These are phyloP conservation scores for Scylla paramamosain DNA, from an alignment of 1,140 invertebrate species.

Conservation along the genomic window DNA sequence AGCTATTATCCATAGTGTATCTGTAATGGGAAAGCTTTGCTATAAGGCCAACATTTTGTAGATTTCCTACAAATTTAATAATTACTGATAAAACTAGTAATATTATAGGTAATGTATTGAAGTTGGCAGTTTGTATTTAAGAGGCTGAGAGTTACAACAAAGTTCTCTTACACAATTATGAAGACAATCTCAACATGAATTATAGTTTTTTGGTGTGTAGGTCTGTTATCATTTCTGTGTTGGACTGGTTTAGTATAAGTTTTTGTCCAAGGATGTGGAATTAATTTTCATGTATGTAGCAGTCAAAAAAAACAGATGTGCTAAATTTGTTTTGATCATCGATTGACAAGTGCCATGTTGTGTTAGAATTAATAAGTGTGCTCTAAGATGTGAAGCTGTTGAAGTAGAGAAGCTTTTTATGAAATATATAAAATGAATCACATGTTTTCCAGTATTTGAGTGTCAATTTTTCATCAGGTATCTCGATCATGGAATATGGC, in stretches of 20 bases:
- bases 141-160: background rate
- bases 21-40: constrained; percentile 60
- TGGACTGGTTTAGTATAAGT: background rate
- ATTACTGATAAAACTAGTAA: constrained; percentile 24
- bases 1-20: constrained; percentile 57
- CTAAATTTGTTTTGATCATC: constrained; percentile 1
- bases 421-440: background rate
- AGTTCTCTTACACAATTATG: background rate
- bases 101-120: background rate
- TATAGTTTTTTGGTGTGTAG: background rate
- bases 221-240: background rate
- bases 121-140: constrained; percentile 24
- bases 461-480: background rate
- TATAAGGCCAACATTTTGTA: constrained; percentile 63
- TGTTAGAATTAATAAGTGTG: constrained; percentile 5
- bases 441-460: background rate
- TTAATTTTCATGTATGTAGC: background rate
- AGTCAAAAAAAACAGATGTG: background rate
- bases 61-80: constrained; percentile 36
- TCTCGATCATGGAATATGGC: background rate
- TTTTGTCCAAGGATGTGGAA: background rate
- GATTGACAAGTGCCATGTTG: constrained; percentile 21
- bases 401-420: constrained; percentile 23
- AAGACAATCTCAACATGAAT: background rate
- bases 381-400: background rate